A percentile compares a stretch with the other conserved stretches of the same genome.
Evolutionary conservation across 2,797 vertebrate species (phyloP).

Genomic region (Selene dorsalis): DNA sequence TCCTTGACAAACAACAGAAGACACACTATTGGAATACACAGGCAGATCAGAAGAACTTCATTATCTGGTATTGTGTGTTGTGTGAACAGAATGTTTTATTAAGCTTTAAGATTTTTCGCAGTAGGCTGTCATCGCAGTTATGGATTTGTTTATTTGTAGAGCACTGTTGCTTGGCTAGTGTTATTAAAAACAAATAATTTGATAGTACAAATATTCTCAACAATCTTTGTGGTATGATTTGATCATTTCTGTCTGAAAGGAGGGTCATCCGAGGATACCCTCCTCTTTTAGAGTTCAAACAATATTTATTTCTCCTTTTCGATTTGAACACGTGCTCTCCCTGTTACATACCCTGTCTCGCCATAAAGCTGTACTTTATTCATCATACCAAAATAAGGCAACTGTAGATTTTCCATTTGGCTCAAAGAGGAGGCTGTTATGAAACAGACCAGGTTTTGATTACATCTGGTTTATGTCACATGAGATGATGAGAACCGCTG

Average conservation of each 20-base stretch:
- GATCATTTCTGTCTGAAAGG: constrained; percentile 29
- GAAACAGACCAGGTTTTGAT: constrained; percentile 66
- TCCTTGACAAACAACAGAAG: constrained; percentile 56
- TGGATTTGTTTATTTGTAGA: constrained; percentile 55
- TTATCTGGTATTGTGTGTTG: constrained; percentile 53
- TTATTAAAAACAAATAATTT: constrained; percentile 54
- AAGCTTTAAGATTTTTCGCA: constrained; percentile 43
- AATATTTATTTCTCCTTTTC: constrained; percentile 25
- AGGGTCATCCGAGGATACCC: constrained; percentile 8
- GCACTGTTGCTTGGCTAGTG: constrained; percentile 23
- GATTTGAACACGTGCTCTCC: constrained; percentile 21
- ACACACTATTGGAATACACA: constrained; percentile 42
- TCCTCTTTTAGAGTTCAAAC: constrained; percentile 25
- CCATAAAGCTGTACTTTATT: constrained; percentile 37
- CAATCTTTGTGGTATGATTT: constrained; percentile 35
- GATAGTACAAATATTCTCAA: constrained; percentile 48
- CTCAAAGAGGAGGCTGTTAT: constrained; percentile 54
- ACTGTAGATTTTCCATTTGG: constrained; percentile 63
- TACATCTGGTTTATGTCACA: constrained; percentile 71
- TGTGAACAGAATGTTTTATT: constrained; percentile 68
- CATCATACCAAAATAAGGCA: constrained; percentile 58
- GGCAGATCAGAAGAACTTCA: constrained; percentile 47
- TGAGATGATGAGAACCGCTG: constrained; percentile 51
- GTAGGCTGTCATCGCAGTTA: constrained; percentile 56
- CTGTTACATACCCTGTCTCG: constrained; percentile 28